Conservation (phyloP, 2,888 invertebrate genomes). For the Octodonta nipae region DNA sequence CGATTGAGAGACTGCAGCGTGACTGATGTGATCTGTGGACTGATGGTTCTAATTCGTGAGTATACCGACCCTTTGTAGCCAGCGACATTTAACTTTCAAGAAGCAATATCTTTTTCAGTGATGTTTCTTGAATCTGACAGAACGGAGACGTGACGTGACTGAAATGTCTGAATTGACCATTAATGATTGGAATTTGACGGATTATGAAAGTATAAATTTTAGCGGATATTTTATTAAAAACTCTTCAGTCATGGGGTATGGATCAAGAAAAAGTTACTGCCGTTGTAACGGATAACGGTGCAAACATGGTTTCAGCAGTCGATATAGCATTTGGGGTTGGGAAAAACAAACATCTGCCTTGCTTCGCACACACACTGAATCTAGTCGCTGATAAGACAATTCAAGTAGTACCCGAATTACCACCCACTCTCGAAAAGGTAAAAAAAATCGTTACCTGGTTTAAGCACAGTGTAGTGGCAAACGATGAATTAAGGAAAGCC, state of each 20-base stretch:
- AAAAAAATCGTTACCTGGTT: constrained; percentile 8
- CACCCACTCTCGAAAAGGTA: no score
- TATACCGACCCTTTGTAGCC: no score
- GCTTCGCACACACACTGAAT: constrained; percentile 15
- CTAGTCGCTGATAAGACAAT: constrained; percentile 10
- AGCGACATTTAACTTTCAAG: no score
- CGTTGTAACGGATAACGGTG: constrained; percentile 5
- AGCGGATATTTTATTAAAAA: constrained; percentile 2
- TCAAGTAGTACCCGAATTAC: constrained; percentile 2
- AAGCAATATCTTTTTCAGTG: no score
- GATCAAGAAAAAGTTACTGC: constrained; percentile 9
- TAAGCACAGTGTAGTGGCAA: constrained; percentile 7
- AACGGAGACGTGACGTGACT: no score
- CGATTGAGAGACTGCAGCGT: no score
- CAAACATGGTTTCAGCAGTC: constrained; percentile 4
- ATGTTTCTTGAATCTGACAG: no score
- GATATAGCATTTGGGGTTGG: constrained; percentile 4
- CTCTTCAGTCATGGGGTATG: constrained; percentile 12
- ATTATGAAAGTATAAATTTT: no score
- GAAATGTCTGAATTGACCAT: no score
- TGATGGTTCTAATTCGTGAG: no score
- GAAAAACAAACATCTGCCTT: constrained; percentile 11
- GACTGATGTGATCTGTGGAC: no score
- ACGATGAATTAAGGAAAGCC: constrained; percentile 5
- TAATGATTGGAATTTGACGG: no score